Conservation (phyloP, 2,113 vertebrate species). For the Phylloscopus whistleri region DNA sequence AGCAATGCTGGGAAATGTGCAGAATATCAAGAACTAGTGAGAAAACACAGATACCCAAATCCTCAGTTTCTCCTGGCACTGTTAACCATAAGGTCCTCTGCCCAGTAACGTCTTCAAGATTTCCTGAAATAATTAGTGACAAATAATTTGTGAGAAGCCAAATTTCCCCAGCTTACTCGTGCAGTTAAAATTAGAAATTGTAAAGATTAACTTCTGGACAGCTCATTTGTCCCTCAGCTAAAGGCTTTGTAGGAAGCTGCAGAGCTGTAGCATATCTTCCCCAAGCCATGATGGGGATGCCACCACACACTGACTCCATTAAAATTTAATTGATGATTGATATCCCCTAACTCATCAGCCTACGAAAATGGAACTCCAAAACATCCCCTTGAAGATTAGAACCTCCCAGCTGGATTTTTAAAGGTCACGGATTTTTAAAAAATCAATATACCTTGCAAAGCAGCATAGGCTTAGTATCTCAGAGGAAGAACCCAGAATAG, state of each 20-base stretch:
- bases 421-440: background rate
- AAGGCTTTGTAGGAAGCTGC: background rate
- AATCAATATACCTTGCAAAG: background rate
- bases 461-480: background rate
- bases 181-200: background rate
- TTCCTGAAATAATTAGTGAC: background rate
- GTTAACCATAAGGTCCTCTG: background rate
- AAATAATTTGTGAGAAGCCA: background rate
- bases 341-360: background rate
- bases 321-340: background rate
- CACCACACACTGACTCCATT: background rate
- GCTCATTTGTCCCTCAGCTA: background rate
- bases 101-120: background rate
- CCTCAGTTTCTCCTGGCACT: background rate
- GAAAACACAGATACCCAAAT: background rate
- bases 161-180: background rate
- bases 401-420: background rate
- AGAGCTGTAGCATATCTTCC: fast-evolving
- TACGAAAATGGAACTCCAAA: background rate
- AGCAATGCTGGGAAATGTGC: background rate
- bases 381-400: background rate
- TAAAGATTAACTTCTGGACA: background rate
- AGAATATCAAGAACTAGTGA: background rate
- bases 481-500: background rate
- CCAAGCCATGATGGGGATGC: background rate